phyloP scores from a whole-genome alignment of 1,140 invertebrate genomes.

The Trialeurodes vaporariorum region DNA sequence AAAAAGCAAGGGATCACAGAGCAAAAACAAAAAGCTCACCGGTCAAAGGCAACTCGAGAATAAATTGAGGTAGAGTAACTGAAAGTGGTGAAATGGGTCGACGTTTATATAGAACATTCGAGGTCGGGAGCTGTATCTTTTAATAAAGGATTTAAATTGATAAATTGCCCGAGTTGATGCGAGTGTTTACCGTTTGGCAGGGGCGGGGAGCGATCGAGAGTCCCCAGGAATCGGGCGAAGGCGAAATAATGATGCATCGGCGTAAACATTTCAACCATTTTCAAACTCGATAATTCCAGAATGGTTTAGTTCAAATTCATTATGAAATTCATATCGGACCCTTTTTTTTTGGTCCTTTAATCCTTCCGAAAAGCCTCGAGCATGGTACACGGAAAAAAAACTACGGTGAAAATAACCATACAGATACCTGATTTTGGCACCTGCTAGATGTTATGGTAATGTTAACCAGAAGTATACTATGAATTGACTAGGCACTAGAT shows the following conservation, averaged over 20 bases:
- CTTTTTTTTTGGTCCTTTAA: no score
- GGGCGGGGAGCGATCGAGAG: not conserved
- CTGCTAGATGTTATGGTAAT: no score
- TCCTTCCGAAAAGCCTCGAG: no score
- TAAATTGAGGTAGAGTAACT: not conserved
- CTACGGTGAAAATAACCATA: no score
- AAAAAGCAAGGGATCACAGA: not conserved
- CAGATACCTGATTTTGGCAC: no score
- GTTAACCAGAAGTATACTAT: no score
- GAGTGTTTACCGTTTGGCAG: not conserved
- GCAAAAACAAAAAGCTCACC: not conserved
- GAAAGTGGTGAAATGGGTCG: not conserved
- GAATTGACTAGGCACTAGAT: no score
- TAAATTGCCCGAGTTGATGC: not conserved
- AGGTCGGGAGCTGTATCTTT: not conserved
- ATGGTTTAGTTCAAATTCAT: not conserved
- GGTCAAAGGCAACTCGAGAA: not conserved
- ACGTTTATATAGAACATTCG: not conserved
- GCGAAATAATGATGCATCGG: no score
- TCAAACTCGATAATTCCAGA: not conserved
- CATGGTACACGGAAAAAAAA: no score
- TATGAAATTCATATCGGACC: no score
- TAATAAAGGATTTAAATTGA: not conserved
- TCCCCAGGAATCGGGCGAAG: no score
- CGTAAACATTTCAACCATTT: not conserved